A percentile compares a stretch with the other conserved stretches of the same genome.
Conservation (phyloP, 2,113 vertebrate genomes). For the Sander lucioperca region DNA sequence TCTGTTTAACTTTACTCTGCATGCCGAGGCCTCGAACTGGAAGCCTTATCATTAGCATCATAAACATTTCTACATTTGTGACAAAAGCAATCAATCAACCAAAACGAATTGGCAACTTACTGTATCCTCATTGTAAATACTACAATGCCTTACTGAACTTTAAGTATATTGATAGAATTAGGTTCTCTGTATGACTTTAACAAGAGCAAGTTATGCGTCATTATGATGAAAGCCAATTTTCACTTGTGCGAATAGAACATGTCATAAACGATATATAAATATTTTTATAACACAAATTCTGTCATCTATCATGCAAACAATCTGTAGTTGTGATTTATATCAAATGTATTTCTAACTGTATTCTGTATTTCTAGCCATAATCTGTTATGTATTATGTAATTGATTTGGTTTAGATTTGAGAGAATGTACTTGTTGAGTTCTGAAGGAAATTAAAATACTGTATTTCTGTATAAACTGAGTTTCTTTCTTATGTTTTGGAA, state of each 20-base stretch:
- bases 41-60: slow-evolving; percentile 19
- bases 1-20: slow-evolving; percentile 44
- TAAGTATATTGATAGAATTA: slow-evolving; percentile 1
- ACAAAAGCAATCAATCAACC: slow-evolving; percentile 22
- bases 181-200: slow-evolving; percentile 39
- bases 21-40: slow-evolving; percentile 49
- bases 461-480: background rate
- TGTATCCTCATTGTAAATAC: slow-evolving; percentile 23
- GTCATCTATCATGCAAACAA: slow-evolving; percentile 9
- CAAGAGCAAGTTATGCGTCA: slow-evolving; percentile 9
- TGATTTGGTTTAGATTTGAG: background rate
- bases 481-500: background rate
- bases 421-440: background rate
- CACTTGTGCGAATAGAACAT: slow-evolving; percentile 6
- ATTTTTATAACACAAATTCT: slow-evolving; percentile 53
- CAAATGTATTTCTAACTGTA: background rate
- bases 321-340: slow-evolving; percentile 16
- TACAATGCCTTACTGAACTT: slow-evolving; percentile 51
- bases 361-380: background rate
- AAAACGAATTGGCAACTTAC: slow-evolving; percentile 5
- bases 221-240: slow-evolving; percentile 18
- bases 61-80: slow-evolving; percentile 47
- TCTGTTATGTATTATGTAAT: slow-evolving; percentile 13
- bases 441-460: slow-evolving; percentile 5
- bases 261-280: slow-evolving; percentile 24